phyloP scores from a whole-genome alignment of 2,888 invertebrate species.

The Rotaria sp. region DNA sequence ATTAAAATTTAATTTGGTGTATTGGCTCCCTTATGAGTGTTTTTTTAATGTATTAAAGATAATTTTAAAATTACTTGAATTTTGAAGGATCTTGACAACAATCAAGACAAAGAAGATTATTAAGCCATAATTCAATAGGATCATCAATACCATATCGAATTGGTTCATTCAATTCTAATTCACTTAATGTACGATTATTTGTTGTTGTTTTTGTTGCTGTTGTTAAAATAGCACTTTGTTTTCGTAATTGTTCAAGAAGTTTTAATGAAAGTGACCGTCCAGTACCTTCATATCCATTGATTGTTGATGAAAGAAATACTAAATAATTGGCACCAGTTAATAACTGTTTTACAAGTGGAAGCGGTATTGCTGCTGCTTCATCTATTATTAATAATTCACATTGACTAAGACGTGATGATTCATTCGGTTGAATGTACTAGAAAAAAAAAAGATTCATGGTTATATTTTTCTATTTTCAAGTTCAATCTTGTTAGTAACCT shows the following conservation, averaged over 20 bases:
- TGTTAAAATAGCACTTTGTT: slow-evolving; percentile 59
- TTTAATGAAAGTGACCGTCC: slow-evolving; percentile 90
- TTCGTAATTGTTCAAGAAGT: slow-evolving; percentile 75
- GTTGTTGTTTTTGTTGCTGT: slow-evolving; percentile 19
- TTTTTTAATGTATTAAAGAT: too few relatives aligned
- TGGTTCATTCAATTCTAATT: slow-evolving; percentile 74
- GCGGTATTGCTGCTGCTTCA: slow-evolving; percentile 95
- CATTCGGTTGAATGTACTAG: slow-evolving; percentile 82
- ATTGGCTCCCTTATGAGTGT: too few relatives aligned
- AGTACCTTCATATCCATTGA: slow-evolving; percentile 96
- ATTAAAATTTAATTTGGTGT: too few relatives aligned
- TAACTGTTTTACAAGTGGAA: slow-evolving; percentile 80
- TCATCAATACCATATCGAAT: slow-evolving; percentile 80
- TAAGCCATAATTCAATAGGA: slow-evolving; percentile 81
- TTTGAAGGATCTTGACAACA: slow-evolving; percentile 28
- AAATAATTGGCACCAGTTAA: slow-evolving; percentile 65
- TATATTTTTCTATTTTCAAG: too few relatives aligned
- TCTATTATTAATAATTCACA: slow-evolving; percentile 92
- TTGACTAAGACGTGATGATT: slow-evolving; percentile 76
- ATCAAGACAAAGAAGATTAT: slow-evolving; percentile 70
- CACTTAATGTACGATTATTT: slow-evolving; percentile 55
- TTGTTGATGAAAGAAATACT: slow-evolving; percentile 88
- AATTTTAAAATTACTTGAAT: not conserved
- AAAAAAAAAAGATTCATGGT: slow-evolving; percentile 57
- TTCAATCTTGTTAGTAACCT: too few relatives aligned